Percentiles rank a stretch among this genome's conserved stretches.
phyloP scores from a whole-genome alignment of 2,888 invertebrate species.

The Protophormia terraenovae region DNA sequence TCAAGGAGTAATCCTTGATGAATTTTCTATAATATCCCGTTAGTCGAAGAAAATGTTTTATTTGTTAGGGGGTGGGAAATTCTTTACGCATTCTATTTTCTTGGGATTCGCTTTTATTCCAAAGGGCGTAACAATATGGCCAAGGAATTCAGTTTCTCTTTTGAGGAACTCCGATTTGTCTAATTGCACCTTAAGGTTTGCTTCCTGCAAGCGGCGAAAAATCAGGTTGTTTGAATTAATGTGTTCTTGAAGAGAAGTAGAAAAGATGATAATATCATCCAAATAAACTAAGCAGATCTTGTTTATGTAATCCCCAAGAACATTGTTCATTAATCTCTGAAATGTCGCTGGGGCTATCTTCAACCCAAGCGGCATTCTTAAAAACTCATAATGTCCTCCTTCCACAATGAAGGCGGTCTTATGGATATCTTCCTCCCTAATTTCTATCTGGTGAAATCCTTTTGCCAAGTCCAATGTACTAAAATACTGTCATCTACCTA shows the following conservation, averaged over 20 bases:
- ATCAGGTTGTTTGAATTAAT: constrained; percentile 31
- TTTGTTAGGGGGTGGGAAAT: constrained; percentile 52
- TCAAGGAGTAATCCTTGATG: constrained; percentile 55
- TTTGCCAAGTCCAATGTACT: constrained; percentile 63
- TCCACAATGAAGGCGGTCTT: constrained; percentile 66
- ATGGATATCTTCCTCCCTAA: constrained; percentile 47
- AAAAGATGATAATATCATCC: constrained; percentile 66
- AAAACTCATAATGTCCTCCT: constrained; percentile 64
- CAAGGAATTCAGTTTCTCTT: constrained; percentile 49
- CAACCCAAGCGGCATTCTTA: constrained; percentile 67
- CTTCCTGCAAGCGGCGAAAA: constrained; percentile 34
- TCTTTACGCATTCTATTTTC: constrained; percentile 65
- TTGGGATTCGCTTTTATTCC: constrained; percentile 54
- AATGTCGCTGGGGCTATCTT: constrained; percentile 70
- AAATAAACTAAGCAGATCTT: constrained; percentile 64
- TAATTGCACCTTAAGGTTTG: constrained; percentile 56
- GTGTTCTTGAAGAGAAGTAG: constrained; percentile 55
- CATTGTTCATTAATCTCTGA: constrained; percentile 66
- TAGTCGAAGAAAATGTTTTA: constrained; percentile 65
- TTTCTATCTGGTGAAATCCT: constrained; percentile 68
- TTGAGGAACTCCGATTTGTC: constrained; percentile 59
- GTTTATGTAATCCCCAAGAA: constrained; percentile 56
- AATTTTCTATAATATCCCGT: constrained; percentile 67
- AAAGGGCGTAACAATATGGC: constrained; percentile 31
- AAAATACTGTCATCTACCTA: constrained; percentile 60